These are phyloP conservation scores for Galendromus occidentalis DNA, from an alignment of 1,140 invertebrate species.

Conservation along the genomic window DNA sequence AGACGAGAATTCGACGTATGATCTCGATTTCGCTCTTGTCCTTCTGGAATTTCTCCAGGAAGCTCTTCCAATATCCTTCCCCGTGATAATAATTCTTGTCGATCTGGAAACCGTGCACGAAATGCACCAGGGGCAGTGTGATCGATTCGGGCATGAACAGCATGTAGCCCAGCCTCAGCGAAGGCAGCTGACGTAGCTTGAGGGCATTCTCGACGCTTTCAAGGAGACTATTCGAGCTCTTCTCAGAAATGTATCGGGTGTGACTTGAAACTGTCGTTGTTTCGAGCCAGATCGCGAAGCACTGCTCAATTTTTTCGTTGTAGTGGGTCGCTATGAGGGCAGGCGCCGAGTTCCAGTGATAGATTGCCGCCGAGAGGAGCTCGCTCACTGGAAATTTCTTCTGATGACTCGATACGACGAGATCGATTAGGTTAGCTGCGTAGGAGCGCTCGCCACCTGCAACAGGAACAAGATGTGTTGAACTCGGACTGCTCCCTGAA, in stretches of 20 bases:
- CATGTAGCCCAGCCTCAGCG: not conserved
- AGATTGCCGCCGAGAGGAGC: not conserved
- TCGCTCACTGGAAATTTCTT: not conserved
- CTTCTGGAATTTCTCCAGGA: not conserved
- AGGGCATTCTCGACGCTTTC: not conserved
- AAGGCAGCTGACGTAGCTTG: not conserved
- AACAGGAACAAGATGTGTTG: too few relatives aligned
- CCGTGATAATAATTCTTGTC: not conserved
- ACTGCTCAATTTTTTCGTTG: not conserved
- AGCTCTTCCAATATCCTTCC: not conserved
- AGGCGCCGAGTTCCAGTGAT: not conserved
- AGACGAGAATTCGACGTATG: not conserved
- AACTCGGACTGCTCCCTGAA: too few relatives aligned
- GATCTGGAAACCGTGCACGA: not conserved
- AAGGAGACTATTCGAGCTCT: not conserved
- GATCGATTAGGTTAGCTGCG: not conserved
- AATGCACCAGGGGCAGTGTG: not conserved
- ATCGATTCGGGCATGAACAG: not conserved
- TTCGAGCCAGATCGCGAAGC: slow-evolving; percentile 3
- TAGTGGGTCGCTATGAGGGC: not conserved
- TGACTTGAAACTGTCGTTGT: not conserved
- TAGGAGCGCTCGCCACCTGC: not conserved
- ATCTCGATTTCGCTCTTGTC: not conserved
- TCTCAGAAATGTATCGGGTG: not conserved
- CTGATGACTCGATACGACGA: not conserved